Evolutionary conservation across 2,888 invertebrate species (phyloP).

Genomic region (Phortica magna): DNA sequence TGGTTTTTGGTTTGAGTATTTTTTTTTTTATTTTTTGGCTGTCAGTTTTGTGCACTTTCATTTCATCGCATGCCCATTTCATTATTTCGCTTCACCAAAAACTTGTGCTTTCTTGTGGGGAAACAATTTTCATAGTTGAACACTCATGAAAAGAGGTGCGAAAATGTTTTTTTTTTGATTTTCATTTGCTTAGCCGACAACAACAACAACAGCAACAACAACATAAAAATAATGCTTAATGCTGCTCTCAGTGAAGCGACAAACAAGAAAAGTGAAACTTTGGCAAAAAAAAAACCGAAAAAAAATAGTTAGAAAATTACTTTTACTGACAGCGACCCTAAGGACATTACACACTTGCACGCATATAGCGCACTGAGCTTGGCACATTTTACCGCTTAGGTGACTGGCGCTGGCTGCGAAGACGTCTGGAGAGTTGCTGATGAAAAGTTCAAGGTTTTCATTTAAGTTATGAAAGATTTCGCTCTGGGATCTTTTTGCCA

Average conservation of each 20-base stretch:
- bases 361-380: neutral
- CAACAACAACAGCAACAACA: neutral
- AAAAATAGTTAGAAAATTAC: constrained; percentile 62
- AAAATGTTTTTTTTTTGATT: constrained; percentile 8
- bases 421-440: neutral
- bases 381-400: neutral
- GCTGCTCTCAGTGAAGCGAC: neutral
- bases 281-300: no score
- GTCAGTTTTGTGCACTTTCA: neutral
- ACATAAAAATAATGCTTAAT: constrained; percentile 8
- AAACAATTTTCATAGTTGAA: constrained; percentile 34
- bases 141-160: constrained; percentile 30
- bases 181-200: neutral
- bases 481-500: constrained; percentile 5
- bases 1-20: neutral
- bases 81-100: neutral
- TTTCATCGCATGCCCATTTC: neutral
- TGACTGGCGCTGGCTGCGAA: neutral
- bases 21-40: neutral
- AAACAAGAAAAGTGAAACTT: constrained; percentile 11
- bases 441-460: constrained; percentile 21
- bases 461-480: constrained; percentile 17
- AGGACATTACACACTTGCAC: constrained; percentile 48
- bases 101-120: constrained; percentile 15
- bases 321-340: constrained; percentile 63